phyloP scores from a whole-genome alignment of 2,888 invertebrate genomes.

The Lasioglossum villosulum region DNA sequence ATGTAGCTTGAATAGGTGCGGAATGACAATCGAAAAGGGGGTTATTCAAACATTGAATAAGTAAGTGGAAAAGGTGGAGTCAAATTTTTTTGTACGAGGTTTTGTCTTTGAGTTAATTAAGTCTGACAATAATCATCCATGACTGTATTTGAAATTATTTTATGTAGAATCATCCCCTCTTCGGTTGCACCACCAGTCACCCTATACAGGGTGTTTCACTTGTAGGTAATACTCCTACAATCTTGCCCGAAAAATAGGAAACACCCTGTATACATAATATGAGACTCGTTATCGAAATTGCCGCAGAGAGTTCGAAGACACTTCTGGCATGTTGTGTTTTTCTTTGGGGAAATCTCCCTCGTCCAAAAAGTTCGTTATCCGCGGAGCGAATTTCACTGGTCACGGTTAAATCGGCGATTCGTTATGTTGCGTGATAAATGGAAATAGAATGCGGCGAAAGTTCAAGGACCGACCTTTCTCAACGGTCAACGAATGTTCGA shows the following conservation, averaged over 20 bases:
- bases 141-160: too few relatives aligned
- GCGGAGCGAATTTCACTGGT: conserved; percentile 19
- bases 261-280: background rate
- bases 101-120: background rate
- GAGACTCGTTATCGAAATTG: too few relatives aligned
- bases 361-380: background rate
- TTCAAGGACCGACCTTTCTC: conserved; percentile 70
- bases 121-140: background rate
- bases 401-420: conserved; percentile 50
- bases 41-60: background rate
- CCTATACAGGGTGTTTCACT: too few relatives aligned
- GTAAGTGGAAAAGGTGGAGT: background rate
- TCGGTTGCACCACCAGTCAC: too few relatives aligned
- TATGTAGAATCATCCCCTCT: too few relatives aligned
- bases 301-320: background rate
- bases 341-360: background rate
- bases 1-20: too few relatives aligned
- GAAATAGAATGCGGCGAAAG: conserved; percentile 60
- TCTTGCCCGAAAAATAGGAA: too few relatives aligned
- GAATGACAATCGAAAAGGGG: background rate
- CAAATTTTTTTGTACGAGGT: too few relatives aligned
- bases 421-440: conserved; percentile 66
- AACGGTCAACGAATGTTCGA: conserved; percentile 44
- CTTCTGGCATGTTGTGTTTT: background rate
- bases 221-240: too few relatives aligned